phyloP scores from a whole-genome alignment of 1,140 invertebrate genomes.

The Melitaea cinxia region DNA sequence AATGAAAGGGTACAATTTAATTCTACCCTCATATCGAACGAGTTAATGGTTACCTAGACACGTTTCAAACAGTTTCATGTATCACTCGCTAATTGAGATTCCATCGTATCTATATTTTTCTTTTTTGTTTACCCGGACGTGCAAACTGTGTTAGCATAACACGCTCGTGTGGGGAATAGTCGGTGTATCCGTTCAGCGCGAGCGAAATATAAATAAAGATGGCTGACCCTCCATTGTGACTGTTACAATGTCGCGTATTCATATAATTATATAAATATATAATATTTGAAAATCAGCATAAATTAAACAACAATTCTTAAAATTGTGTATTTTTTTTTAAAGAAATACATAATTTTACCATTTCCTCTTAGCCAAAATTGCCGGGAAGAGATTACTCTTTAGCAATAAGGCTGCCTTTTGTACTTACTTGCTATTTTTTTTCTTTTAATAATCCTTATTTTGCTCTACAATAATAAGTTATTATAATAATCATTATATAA shows the following conservation, averaged over 20 bases:
- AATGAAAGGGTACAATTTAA: background rate
- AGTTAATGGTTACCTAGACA: background rate
- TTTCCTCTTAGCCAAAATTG: no score
- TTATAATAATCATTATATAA: no score
- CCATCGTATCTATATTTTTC: background rate
- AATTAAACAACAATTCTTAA: no score
- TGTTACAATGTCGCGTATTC: constrained; percentile 24
- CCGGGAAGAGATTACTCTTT: no score
- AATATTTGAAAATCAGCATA: no score
- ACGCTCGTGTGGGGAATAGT: constrained; percentile 18
- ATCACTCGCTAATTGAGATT: background rate
- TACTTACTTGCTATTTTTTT: no score
- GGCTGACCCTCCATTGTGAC: constrained; percentile 34
- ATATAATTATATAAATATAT: no score
- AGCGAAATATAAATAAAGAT: constrained; percentile 49
- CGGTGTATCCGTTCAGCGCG: constrained; percentile 37
- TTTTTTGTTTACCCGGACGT: background rate
- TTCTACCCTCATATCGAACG: background rate
- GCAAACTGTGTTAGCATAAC: constrained; percentile 5
- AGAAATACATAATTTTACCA: no score
- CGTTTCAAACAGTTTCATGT: background rate
- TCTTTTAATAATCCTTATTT: no score
- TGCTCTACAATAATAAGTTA: no score
- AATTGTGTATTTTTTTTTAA: no score
- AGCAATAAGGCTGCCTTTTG: no score